A percentile compares a stretch with the other conserved stretches of the same genome.
These are phyloP conservation scores for Dolichomitus sp. DNA, from an alignment of 2,888 invertebrate species.

Conservation along the genomic window DNA sequence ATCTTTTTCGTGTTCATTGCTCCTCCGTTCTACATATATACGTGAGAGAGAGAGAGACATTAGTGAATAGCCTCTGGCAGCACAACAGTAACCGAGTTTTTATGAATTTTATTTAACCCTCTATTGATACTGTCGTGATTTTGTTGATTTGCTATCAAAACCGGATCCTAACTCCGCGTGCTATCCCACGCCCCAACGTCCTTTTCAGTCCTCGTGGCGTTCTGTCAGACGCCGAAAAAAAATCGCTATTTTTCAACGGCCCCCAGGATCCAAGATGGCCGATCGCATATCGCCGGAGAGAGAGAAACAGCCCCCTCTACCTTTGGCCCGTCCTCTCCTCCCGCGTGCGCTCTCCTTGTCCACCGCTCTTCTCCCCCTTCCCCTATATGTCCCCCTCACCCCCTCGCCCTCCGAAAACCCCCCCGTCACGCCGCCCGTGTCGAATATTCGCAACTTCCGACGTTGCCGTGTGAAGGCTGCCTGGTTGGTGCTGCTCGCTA, in stretches of 20 bases:
- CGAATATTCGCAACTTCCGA: slow-evolving; percentile 71
- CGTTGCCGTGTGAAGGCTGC: slow-evolving; percentile 69
- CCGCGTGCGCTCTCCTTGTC: slow-evolving; percentile 28
- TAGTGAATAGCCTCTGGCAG: not conserved
- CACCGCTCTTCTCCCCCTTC: not conserved
- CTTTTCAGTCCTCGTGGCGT: slow-evolving; percentile 69
- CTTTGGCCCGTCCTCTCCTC: slow-evolving; percentile 55
- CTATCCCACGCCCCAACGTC: slow-evolving; percentile 22
- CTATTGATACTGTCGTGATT: not conserved
- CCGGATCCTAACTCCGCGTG: not conserved
- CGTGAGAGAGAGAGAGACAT: not conserved
- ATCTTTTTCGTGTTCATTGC: slow-evolving; percentile 24
- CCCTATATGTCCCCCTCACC: not conserved
- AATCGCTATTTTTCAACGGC: slow-evolving; percentile 82
- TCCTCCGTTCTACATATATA: not conserved
- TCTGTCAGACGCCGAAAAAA: slow-evolving; percentile 76
- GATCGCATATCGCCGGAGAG: slow-evolving; percentile 75
- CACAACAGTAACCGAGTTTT: not conserved
- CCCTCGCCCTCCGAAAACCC: not conserved
- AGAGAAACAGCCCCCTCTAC: slow-evolving; percentile 69
- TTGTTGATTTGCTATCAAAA: not conserved
- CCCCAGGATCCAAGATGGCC: slow-evolving; percentile 85
- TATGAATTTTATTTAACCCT: not conserved
- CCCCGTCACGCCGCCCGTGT: slow-evolving; percentile 60
- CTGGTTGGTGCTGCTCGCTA: slow-evolving; percentile 36